phyloP scores from a whole-genome alignment of 2,888 invertebrate species.

The Eupithecia subumbrata region DNA sequence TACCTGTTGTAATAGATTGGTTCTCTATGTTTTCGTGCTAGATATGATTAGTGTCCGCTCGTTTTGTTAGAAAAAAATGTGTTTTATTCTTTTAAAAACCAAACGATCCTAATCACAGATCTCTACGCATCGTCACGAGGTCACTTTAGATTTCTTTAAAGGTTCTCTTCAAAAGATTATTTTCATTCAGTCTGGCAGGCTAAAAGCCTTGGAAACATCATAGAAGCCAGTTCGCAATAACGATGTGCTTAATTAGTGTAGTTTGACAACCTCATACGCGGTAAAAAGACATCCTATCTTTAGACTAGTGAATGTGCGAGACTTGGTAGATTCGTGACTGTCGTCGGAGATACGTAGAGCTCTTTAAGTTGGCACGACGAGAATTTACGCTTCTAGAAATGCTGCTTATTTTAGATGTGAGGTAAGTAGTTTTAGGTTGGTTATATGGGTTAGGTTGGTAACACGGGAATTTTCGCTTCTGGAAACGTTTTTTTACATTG shows the following conservation, averaged over 20 bases:
- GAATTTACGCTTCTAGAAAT: too few species aligned
- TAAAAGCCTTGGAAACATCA: background rate
- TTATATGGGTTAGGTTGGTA: too few species aligned
- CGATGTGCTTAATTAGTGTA: conserved; percentile 8
- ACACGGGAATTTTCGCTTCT: background rate
- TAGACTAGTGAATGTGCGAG: conserved; percentile 2
- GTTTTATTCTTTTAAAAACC: background rate
- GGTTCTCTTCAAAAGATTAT: background rate
- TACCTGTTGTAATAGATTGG: background rate
- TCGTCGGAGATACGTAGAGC: background rate
- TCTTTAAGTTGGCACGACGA: too few species aligned
- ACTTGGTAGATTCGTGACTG: background rate
- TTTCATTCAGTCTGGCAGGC: background rate
- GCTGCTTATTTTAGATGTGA: too few species aligned
- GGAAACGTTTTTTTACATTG: background rate
- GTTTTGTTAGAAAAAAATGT: background rate
- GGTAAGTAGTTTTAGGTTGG: too few species aligned
- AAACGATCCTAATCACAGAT: background rate
- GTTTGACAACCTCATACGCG: background rate
- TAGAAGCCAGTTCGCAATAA: conserved; percentile 4
- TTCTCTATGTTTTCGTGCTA: background rate
- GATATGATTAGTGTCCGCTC: background rate
- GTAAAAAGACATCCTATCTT: background rate
- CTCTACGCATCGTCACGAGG: background rate
- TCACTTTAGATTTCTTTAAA: background rate